Evolutionary conservation across 2,888 invertebrate species (phyloP).

Genomic region (Flexamia atlantica): DNA sequence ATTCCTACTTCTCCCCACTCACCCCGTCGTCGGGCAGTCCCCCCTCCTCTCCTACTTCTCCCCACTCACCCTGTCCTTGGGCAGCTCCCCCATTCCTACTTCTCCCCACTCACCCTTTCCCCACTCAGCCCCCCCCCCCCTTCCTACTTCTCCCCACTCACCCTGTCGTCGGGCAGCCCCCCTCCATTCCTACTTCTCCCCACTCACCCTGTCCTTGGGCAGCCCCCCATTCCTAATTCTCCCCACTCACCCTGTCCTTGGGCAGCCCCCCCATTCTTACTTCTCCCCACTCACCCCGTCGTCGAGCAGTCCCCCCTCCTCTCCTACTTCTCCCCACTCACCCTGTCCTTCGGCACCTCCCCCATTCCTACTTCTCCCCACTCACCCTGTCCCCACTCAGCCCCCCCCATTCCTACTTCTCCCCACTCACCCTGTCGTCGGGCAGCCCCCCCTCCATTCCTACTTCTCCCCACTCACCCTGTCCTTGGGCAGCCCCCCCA

Average conservation of each 20-base stretch:
- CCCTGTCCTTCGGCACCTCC: constrained; percentile 89
- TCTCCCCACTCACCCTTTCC: constrained; percentile 75
- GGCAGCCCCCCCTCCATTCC: constrained; percentile 78
- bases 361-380: constrained; percentile 55
- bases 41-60: too few species aligned
- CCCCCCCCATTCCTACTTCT: constrained; percentile 80
- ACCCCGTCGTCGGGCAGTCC: too few species aligned
- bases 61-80: too few species aligned
- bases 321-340: constrained; percentile 88
- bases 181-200: too few species aligned
- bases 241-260: too few species aligned
- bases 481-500: too few species aligned
- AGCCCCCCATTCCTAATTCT: constrained; percentile 81
- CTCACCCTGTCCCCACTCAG: constrained; percentile 79
- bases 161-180: constrained; percentile 82
- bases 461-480: constrained; percentile 89
- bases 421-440: constrained; percentile 78
- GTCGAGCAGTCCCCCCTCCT: constrained; percentile 77
- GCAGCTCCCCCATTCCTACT: too few species aligned
- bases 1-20: too few species aligned
- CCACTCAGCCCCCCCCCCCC: constrained; percentile 77
- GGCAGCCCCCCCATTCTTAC: too few species aligned
- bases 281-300: constrained; percentile 75
- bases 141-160: constrained; percentile 89
- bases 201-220: constrained; percentile 77